Evolutionary conservation across 2,113 vertebrate genomes (phyloP).

Genomic region (Rhinopomastus cyanomelas): DNA sequence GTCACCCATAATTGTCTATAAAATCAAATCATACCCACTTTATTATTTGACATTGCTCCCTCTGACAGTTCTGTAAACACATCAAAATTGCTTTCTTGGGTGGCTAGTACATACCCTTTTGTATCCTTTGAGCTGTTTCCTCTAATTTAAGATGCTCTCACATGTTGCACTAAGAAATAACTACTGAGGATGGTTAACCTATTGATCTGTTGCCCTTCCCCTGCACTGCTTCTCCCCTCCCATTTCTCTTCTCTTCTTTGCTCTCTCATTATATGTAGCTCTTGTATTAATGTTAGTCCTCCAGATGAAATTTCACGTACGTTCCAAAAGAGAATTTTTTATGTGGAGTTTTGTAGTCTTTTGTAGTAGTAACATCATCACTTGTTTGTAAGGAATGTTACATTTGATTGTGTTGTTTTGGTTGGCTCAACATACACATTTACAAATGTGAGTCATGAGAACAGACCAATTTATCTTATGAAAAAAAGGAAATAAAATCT

Average conservation of each 20-base stretch:
- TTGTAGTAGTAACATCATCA: background rate
- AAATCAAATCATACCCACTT: slow-evolving; percentile 26
- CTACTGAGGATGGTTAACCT: background rate
- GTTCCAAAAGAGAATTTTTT: background rate
- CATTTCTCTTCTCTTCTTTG: background rate
- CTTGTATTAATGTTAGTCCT: background rate
- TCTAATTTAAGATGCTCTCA: background rate
- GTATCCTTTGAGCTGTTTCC: background rate
- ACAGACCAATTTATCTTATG: background rate
- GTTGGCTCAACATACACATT: background rate
- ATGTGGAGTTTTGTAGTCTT: background rate
- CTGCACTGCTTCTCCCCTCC: background rate
- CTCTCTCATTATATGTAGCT: background rate
- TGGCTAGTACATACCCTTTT: background rate
- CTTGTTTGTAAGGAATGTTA: background rate
- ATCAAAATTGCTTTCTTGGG: background rate
- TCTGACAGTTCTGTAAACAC: background rate
- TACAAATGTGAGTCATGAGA: background rate
- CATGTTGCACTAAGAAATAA: background rate
- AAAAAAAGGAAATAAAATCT: background rate
- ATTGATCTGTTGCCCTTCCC: background rate
- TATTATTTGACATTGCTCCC: background rate
- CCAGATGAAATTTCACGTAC: background rate
- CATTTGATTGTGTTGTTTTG: background rate
- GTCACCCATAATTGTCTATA: background rate